Base-by-base conservation (phyloP, 2,113 vertebrate genomes). In the Dasyornis broadbenti region DNA sequence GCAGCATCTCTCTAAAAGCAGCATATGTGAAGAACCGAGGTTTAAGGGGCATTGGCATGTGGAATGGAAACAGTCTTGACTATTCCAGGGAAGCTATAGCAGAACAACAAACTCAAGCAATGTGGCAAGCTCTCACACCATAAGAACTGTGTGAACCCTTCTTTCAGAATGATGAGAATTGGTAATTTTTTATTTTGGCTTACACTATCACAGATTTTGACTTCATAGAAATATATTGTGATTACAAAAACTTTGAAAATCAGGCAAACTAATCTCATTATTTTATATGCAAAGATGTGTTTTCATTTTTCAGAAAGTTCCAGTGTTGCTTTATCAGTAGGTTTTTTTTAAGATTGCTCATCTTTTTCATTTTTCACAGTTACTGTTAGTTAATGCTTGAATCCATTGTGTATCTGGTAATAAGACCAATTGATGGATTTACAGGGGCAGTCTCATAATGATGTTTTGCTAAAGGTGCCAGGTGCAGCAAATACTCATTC, bases 31-130 rank as follows among this genome's bases (percentile, higher is more conserved):
- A 95, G 90, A 89, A 93, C 9, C 97, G 76, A 78, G 98, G 98
- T 35, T 94, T 99, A 87, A 97, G 98, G n/a, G 99, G 99, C 53
- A 98, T 99, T 59, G 99, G 99, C 76, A 99, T 99, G 99, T 99
- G 99, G 99, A 99, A 99, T 39, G 98, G 98, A 85, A 98, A 99
- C 94, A 98, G 98, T 88, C 98, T 99, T 57, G 98, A 99, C 97
- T 99, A 99, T 96, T 98, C 98, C 6, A 69, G 80, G 54, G 97
- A 98, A 52, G 35, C 97, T 22, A 80, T 89, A 49, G 98, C 98
- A 70, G 96, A 95, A 95, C 90, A 98, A 84, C 99, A 99, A 97
- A 98, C 98, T 7, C 60, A 96, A 68, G 97, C 96, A 88, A 99
- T 99, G 99, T 99, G 99, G 99, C 96, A 98, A 65, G 99, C 97